These are phyloP conservation scores for Falco concolor DNA, from an alignment of 2,797 vertebrate genomes.

Conservation along the genomic window DNA sequence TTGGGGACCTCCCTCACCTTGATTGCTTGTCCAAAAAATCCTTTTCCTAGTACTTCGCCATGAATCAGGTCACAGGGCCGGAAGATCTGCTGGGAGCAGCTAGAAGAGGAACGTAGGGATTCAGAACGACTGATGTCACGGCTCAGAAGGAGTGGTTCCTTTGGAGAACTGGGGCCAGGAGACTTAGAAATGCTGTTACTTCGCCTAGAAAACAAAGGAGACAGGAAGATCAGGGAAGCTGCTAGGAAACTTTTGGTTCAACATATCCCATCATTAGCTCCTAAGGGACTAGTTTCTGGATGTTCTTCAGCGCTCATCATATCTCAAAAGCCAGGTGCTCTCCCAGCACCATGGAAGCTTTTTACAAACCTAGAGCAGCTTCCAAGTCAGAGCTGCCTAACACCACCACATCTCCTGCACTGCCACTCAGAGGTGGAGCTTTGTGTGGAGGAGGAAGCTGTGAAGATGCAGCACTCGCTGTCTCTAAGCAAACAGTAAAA, in stretches of 20 bases:
- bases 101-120: conserved; percentile 85
- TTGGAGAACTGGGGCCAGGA: conserved; percentile 87
- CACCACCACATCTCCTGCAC: neutral
- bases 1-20: conserved; percentile 77
- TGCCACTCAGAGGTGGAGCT: neutral
- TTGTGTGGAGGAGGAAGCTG: neutral
- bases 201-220: conserved; percentile 71
- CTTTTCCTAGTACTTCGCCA: conserved; percentile 89
- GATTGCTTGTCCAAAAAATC: conserved; percentile 93
- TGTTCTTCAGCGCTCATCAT: neutral
- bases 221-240: neutral
- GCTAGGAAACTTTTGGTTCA: neutral
- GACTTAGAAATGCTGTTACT: conserved; percentile 93
- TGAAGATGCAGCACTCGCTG: neutral
- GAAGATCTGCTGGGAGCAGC: conserved; percentile 92
- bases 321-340: neutral
- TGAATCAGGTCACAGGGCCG: conserved; percentile 91
- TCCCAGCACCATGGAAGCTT: neutral
- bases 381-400: neutral
- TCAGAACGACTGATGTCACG: conserved; percentile 89
- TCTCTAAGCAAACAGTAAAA: neutral
- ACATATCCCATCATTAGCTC: neutral
- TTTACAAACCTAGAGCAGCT: neutral
- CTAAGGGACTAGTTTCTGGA: neutral
- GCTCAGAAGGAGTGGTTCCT: conserved; percentile 77